Conservation (phyloP, 2,113 vertebrate species). For the Menura novaehollandiae region DNA sequence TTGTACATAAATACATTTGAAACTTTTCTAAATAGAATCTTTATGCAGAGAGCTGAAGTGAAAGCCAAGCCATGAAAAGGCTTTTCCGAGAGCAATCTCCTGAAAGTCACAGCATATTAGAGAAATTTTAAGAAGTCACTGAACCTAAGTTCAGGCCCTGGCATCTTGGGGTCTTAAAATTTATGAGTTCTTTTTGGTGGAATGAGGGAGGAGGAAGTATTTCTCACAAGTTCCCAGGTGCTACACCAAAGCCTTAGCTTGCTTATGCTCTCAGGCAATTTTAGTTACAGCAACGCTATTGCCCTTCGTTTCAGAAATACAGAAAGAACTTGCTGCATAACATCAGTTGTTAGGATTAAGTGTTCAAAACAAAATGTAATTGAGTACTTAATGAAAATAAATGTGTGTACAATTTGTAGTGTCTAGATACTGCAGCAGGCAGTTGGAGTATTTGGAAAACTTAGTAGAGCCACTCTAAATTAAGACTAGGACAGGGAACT, state of each 20-base stretch:
- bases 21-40: conserved; percentile 37
- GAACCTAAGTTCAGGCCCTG: not conserved
- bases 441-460: not conserved
- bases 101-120: conserved; percentile 20
- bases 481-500: not conserved
- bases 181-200: not conserved
- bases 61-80: conserved; percentile 4
- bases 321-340: not conserved
- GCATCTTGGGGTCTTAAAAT: not conserved
- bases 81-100: conserved; percentile 26
- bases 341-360: not conserved
- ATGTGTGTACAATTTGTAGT: accelerated
- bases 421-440: not conserved
- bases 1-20: conserved; percentile 12
- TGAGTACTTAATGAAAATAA: not conserved
- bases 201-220: not conserved
- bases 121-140: not conserved
- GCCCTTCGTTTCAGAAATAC: not conserved
- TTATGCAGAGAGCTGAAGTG: conserved; percentile 16
- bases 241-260: not conserved
- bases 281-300: not conserved
- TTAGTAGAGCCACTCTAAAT: not conserved
- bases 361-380: not conserved
- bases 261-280: accelerated
- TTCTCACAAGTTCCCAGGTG: not conserved